Evolutionary conservation across 2,888 invertebrate species (phyloP).

Genomic region (Amblyjoppa proteus): DNA sequence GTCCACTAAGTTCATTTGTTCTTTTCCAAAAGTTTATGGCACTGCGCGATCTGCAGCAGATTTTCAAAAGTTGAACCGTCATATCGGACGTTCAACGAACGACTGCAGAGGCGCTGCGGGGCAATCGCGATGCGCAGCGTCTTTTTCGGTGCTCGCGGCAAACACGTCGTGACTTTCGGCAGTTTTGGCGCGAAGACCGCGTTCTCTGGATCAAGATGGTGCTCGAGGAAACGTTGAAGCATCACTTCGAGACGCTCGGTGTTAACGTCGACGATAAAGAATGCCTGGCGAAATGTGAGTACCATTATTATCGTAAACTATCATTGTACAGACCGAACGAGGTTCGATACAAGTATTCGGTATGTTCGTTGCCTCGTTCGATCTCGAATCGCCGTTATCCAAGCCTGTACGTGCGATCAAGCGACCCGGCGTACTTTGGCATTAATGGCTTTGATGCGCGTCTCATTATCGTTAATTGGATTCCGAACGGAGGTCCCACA

Average conservation of each 20-base stretch:
- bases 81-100: neutral
- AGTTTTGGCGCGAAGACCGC: slow-evolving; percentile 79
- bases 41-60: neutral
- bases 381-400: slow-evolving; percentile 11
- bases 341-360: neutral
- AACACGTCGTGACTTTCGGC: slow-evolving; percentile 41
- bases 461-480: slow-evolving; percentile 61
- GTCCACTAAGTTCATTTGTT: no score
- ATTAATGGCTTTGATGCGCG: slow-evolving; percentile 40
- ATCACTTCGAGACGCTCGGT: slow-evolving; percentile 76
- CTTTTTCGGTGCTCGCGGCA: slow-evolving; percentile 2
- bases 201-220: slow-evolving; percentile 77
- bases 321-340: neutral
- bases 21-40: neutral
- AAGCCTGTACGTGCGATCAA: slow-evolving; percentile 17
- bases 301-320: neutral
- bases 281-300: slow-evolving; percentile 81
- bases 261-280: slow-evolving; percentile 72
- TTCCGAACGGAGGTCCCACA: slow-evolving; percentile 39
- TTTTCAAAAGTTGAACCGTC: neutral
- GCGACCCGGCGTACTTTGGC: slow-evolving; percentile 35
- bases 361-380: neutral
- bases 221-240: slow-evolving; percentile 73
- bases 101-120: slow-evolving; percentile 3
- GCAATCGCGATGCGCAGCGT: neutral